Evolutionary conservation across 1,140 invertebrate genomes (phyloP).

Genomic region (Littorina saxatilis): DNA sequence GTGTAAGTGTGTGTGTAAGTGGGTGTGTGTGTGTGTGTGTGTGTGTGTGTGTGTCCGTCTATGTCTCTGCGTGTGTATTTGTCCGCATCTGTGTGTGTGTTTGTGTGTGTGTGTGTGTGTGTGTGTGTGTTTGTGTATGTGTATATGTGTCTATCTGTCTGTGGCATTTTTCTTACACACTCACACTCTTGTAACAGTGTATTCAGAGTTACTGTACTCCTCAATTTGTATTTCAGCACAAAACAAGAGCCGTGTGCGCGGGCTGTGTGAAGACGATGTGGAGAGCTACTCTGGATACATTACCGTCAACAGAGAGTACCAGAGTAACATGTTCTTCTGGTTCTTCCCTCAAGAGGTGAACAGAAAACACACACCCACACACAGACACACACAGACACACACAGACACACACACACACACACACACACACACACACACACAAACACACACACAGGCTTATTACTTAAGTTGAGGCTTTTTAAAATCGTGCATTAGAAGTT

Average conservation of each 20-base stretch:
- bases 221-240: conserved; percentile 62
- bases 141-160: too few relatives aligned
- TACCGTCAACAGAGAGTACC: conserved; percentile 85
- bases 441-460: too few relatives aligned
- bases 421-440: too few relatives aligned
- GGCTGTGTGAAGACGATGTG: conserved; percentile 48
- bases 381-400: too few relatives aligned
- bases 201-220: neutral
- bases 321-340: conserved; percentile 93
- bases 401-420: too few relatives aligned
- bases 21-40: neutral
- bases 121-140: conserved; percentile 11
- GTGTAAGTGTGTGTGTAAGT: neutral
- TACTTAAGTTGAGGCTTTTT: too few relatives aligned
- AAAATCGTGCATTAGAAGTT: too few relatives aligned
- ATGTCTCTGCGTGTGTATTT: too few relatives aligned
- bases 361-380: too few relatives aligned
- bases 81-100: too few relatives aligned
- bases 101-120: neutral
- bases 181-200: too few relatives aligned
- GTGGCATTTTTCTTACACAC: neutral
- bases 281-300: conserved; percentile 81
- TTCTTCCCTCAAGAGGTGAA: conserved; percentile 85
- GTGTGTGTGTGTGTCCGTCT: too few relatives aligned
- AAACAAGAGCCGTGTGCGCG: conserved; percentile 54